Base-by-base conservation (phyloP, 2,888 invertebrate genomes). In the Colostygia pectinataria region DNA sequence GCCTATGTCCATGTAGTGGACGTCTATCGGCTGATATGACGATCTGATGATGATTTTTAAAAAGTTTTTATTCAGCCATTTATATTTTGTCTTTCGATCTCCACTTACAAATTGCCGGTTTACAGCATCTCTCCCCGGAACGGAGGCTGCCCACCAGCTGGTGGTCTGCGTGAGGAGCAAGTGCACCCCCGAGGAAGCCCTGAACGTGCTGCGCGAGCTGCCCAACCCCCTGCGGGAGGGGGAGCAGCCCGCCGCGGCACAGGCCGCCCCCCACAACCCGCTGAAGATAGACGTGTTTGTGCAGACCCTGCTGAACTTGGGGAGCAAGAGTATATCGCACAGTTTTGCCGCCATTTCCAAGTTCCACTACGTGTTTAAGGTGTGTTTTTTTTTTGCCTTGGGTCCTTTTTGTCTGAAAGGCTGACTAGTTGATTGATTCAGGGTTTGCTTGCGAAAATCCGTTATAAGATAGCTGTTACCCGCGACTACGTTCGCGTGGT, bases 301-400 rank as follows among this genome's bases (percentile, higher is more conserved):
- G n/a, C 98, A 98, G 74, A 98, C 98, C 0, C 80, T 99, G 39
- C 91, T 99, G 3, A 96, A 97, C 78, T 91, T 99, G 48, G 99
- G 98, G 24, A 96, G 96, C 39, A 99, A 99, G 85, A 98, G 99
- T 65, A 98, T 99, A 79, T 98, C 98, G 51, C 99, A 99, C 77
- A 97, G 98, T 65, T 99, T 99, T 83, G 98, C 99, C 4, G 99
- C 98, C n/a, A 96, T 99, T 59, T 97, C 98, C 29, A 99, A 99
- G 91, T 99, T 96, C 72, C 96, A 96, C 82, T 94, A 95, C 75
- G 97, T 97, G 1, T 96, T 97, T 71, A 96, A 97, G 92, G 96
- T 96, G 65, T 71, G 76, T 45, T 24, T 13, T n/a, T n/a, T n/a
- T n/a, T n/a, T n/a, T n/a, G n/a, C n/a, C n/a, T n/a, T n/a, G n/a